Evolutionary conservation across 2,888 invertebrate genomes (phyloP).

Genomic region (Patella ulyssiponensis): DNA sequence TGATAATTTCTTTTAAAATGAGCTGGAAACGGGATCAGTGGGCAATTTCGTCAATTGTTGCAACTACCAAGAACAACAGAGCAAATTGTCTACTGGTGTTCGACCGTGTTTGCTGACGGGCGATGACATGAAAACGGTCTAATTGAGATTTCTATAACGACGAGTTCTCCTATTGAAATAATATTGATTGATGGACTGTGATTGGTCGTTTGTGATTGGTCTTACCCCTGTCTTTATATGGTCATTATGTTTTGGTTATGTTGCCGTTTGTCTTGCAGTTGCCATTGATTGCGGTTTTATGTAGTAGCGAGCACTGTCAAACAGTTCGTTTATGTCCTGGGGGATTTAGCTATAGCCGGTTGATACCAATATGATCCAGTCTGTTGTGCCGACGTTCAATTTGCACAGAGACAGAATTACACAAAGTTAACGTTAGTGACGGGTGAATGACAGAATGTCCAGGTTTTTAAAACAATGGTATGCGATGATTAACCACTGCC

Average conservation of each 20-base stretch:
- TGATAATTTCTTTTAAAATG: background rate
- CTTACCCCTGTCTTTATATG: background rate
- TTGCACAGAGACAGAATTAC: too few species aligned
- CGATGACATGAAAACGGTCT: background rate
- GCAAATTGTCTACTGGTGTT: background rate
- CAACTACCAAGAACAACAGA: background rate
- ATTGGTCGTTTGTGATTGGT: background rate
- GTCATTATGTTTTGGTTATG: background rate
- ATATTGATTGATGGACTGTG: background rate
- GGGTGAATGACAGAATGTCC: too few species aligned
- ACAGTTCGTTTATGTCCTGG: too few species aligned
- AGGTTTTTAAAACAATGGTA: too few species aligned
- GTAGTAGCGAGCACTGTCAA: too few species aligned
- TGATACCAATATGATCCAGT: too few species aligned
- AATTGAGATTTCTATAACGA: background rate
- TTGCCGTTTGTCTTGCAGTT: background rate
- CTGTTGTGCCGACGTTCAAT: too few species aligned
- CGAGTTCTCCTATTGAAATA: background rate
- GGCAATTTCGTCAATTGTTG: background rate
- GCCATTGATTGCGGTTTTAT: background rate
- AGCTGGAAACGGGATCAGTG: background rate
- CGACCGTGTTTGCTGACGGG: background rate
- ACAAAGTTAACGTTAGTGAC: too few species aligned
- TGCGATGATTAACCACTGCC: too few species aligned
- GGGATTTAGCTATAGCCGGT: too few species aligned